phyloP scores from a whole-genome alignment of 2,113 vertebrate genomes.

The Forbesichthys agassizii region DNA sequence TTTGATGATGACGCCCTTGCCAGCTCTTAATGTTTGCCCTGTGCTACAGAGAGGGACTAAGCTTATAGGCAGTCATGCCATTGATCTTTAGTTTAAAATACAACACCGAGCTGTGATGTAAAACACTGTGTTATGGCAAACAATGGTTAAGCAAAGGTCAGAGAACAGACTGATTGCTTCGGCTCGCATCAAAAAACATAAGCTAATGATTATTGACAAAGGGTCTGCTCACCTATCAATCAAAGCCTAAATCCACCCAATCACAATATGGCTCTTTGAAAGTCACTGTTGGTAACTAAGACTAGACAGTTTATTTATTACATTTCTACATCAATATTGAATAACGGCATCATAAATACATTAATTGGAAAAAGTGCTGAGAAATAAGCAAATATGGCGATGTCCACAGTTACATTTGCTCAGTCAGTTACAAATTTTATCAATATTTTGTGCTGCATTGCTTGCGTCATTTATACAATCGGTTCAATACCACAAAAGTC shows the following conservation, averaged over 20 bases:
- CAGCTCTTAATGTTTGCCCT: no score
- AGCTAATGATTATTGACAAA: slow-evolving; percentile 26
- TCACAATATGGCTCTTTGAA: slow-evolving; percentile 9
- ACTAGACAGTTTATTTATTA: not conserved
- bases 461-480: slow-evolving; percentile 18
- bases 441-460: not conserved
- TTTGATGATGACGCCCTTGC: no score
- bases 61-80: no score
- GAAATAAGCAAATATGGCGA: not conserved
- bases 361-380: slow-evolving; percentile 17
- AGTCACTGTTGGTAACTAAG: not conserved
- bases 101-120: no score
- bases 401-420: slow-evolving; percentile 33
- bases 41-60: no score
- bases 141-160: no score
- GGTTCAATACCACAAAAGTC: slow-evolving; percentile 24
- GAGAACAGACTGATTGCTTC: no score
- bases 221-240: slow-evolving; percentile 22
- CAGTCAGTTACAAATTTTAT: slow-evolving; percentile 2
- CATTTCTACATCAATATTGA: not conserved
- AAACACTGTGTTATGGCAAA: no score
- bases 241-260: not conserved
- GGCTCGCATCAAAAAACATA: no score
- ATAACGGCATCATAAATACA: not conserved
- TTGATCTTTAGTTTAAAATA: no score